Conservation (phyloP, 1,140 invertebrate genomes). For the Drosophila rufa region DNA sequence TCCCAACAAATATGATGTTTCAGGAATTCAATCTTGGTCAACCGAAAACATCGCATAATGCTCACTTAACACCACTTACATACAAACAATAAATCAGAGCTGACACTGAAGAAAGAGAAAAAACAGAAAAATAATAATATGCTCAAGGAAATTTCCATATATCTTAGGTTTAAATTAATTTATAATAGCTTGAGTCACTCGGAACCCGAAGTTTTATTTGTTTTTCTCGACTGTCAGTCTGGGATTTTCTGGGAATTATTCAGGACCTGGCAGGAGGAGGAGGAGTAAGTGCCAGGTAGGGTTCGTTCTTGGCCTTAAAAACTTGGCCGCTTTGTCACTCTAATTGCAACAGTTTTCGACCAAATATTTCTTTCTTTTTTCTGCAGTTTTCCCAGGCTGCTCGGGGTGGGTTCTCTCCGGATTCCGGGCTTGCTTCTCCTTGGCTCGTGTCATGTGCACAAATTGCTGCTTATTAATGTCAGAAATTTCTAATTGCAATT, state of each 20-base stretch:
- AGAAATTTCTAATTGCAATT: conserved; percentile 80
- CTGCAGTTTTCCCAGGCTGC: neutral
- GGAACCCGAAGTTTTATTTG: neutral
- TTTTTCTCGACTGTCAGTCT: neutral
- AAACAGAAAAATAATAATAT: conserved; percentile 1
- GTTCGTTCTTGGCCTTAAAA: conserved; percentile 14
- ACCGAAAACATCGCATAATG: conserved; percentile 4
- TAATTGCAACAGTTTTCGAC: conserved; percentile 42
- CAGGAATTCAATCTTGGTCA: conserved; percentile 1
- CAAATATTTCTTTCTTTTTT: conserved; percentile 28
- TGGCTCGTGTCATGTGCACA: conserved; percentile 71
- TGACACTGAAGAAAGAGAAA: neutral
- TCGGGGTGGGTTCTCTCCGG: neutral
- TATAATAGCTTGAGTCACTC: neutral
- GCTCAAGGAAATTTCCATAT: neutral
- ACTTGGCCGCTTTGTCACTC: conserved; percentile 15
- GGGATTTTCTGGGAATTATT: conserved; percentile 9
- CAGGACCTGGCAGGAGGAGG: neutral
- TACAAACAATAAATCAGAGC: neutral
- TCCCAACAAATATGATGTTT: neutral
- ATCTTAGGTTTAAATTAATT: neutral
- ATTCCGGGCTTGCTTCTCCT: conserved; percentile 6
- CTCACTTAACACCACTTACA: neutral
- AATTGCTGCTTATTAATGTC: conserved; percentile 83
- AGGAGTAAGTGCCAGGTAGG: neutral